Evolutionary conservation across 2,797 vertebrate genomes (phyloP), one percentile per base, ranked within the genome.

Genomic region (Onychomys torridus): DNA sequence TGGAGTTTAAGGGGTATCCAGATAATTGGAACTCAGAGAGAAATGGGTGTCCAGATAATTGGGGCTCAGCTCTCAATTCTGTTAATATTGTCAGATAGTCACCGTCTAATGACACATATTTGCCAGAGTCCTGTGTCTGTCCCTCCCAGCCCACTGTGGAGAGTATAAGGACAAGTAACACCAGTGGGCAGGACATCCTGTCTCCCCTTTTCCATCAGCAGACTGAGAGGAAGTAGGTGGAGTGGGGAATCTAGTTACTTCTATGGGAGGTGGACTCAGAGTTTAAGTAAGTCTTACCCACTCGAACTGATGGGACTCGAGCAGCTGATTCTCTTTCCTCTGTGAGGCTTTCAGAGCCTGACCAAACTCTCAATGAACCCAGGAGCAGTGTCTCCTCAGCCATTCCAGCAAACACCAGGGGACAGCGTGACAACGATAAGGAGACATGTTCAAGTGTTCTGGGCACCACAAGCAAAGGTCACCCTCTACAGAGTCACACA

Each of bases 401-500:
- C 3, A 7, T 34, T 1, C 37, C 32, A 57, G 3, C 1, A 4
- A 2, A 3, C 32, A n/a, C 12, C 21, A 23, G 32, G 55, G 14
- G 4, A 7, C 5, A 0, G 0, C 0, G 1, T 0, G 3, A 49
- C 2, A 71, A n/a, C 4, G 17, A 25, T n/a, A 17, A 65, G 27
- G 52, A 9, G 5, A 21, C 6, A 2, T 2, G 19, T 1, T 1
- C 57, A 21, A 8, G 0, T 25, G 4, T 3, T 21, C 2, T 23
- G 16, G 4, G 2, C 12, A 3, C 57, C 61, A 4, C 9, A 59
- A 43, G 11, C 16, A 16, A 29, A 12, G 40, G 6, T 55, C 76
- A 14, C 14, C 46, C 7, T 14, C 23, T 19, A 19, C 46, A 90
- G 12, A 29, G 25, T 37, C 46, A 23, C 37, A 16, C 23, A 37